These are phyloP conservation scores for Garrulus glandarius DNA, from an alignment of 2,797 vertebrate genomes.

Conservation along the genomic window DNA sequence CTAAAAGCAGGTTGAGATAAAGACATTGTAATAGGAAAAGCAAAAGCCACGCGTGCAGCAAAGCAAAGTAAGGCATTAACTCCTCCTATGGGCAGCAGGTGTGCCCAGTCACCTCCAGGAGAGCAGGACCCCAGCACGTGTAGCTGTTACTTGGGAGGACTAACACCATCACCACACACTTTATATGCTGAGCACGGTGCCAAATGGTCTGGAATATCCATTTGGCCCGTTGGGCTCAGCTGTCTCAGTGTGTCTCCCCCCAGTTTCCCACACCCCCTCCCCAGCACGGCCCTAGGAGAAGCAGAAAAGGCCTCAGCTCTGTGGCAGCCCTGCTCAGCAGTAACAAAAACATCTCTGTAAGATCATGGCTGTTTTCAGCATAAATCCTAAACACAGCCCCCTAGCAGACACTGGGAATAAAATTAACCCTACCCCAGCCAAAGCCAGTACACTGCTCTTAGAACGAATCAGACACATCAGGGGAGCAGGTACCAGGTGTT, in stretches of 20 bases:
- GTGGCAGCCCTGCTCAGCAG: background rate
- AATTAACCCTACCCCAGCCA: background rate
- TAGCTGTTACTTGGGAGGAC: background rate
- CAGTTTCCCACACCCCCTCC: background rate
- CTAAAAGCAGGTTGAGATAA: too few relatives aligned
- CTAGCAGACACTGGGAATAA: background rate
- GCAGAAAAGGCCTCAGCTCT: background rate
- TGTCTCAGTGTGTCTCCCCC: background rate
- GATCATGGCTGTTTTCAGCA: background rate
- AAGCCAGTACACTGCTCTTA: fast-evolving
- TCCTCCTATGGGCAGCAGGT: background rate
- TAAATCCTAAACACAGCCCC: background rate
- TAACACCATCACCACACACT: fast-evolving
- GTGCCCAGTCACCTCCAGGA: background rate
- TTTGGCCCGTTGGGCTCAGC: background rate
- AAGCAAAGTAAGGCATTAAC: background rate
- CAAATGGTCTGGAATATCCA: background rate
- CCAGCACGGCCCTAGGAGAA: background rate
- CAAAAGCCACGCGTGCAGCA: background rate
- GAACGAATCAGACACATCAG: background rate
- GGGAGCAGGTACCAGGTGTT: background rate
- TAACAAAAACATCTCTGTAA: background rate
- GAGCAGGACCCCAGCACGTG: background rate
- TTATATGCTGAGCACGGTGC: fast-evolving
- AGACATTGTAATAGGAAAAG: background rate